A percentile compares a stretch with the other conserved stretches of the same genome.
Evolutionary conservation across 2,113 vertebrate genomes (phyloP).

Genomic region (Ptychochromis oligacanthus): DNA sequence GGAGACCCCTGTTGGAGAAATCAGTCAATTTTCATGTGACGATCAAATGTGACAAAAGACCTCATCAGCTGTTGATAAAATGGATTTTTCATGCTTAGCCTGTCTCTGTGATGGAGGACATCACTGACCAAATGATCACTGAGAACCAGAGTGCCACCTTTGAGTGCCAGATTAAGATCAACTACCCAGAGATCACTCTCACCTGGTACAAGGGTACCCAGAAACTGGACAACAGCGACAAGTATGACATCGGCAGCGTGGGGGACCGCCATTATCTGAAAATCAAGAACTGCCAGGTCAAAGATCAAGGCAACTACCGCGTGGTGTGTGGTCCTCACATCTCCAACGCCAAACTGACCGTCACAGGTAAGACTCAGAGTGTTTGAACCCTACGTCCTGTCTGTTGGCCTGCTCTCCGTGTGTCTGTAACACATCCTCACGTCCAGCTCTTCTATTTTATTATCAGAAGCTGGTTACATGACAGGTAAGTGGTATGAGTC

Average conservation of each 20-base stretch:
- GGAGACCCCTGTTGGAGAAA: too few relatives aligned
- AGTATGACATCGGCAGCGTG: slow-evolving; percentile 88
- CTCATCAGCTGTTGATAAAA: background rate
- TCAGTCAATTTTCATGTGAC: too few relatives aligned
- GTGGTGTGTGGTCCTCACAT: slow-evolving; percentile 96
- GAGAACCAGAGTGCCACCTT: slow-evolving; percentile 88
- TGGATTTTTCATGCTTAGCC: slow-evolving; percentile 80
- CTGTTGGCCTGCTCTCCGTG: background rate
- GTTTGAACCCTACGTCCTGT: background rate
- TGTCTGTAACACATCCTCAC: background rate
- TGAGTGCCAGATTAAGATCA: slow-evolving; percentile 92
- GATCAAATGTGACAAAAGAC: too few relatives aligned
- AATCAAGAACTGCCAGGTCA: slow-evolving; percentile 86
- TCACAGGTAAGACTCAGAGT: slow-evolving; percentile 85
- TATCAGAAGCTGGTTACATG: background rate
- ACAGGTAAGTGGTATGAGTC: slow-evolving; percentile 4
- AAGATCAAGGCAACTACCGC: slow-evolving; percentile 94
- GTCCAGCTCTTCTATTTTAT: background rate
- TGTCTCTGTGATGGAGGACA: slow-evolving; percentile 89
- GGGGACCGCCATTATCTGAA: slow-evolving; percentile 87
- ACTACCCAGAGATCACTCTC: slow-evolving; percentile 96
- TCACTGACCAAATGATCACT: slow-evolving; percentile 86
- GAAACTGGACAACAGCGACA: slow-evolving; percentile 87
- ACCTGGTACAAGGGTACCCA: slow-evolving; percentile 97
- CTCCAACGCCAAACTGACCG: slow-evolving; percentile 90